Percentiles rank a stretch among this genome's conserved stretches.
Evolutionary conservation across 2,888 invertebrate genomes (phyloP).

Genomic region (Cerastoderma edule): DNA sequence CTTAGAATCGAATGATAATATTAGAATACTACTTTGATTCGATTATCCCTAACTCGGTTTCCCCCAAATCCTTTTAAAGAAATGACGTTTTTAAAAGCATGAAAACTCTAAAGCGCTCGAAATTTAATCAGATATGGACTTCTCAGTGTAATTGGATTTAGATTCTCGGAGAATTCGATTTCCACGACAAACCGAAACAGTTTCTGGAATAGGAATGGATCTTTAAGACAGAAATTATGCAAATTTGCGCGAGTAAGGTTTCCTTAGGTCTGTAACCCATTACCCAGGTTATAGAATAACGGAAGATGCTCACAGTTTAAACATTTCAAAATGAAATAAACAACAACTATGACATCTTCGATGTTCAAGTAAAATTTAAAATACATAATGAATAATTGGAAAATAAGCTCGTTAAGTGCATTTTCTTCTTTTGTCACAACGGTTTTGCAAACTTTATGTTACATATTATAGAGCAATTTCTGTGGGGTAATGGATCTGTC

Average conservation of each 20-base stretch:
- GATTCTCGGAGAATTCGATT: slow-evolving; percentile 26
- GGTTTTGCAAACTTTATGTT: no score
- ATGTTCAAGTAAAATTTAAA: no score
- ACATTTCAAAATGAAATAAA: no score
- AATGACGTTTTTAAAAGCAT: slow-evolving; percentile 63
- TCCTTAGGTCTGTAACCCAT: slow-evolving; percentile 42
- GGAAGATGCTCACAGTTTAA: no score
- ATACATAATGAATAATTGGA: no score
- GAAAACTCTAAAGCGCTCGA: slow-evolving; percentile 62
- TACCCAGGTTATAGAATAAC: no score
- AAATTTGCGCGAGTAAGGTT: slow-evolving; percentile 14
- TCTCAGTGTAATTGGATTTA: slow-evolving; percentile 33
- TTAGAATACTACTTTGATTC: slow-evolving; percentile 59
- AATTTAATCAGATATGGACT: slow-evolving; percentile 59
- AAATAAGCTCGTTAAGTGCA: no score
- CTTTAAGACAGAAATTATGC: slow-evolving; percentile 32
- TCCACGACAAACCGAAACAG: slow-evolving; percentile 45
- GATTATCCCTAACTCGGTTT: slow-evolving; percentile 49
- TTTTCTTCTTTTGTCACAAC: no score
- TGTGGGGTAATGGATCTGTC: no score
- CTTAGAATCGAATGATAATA: slow-evolving; percentile 58
- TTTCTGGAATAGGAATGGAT: slow-evolving; percentile 42
- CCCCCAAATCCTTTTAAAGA: slow-evolving; percentile 59
- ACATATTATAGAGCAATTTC: no score
- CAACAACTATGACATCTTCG: no score